Evolutionary conservation across 2,113 vertebrate species (phyloP).

Genomic region (Gymnarchus niloticus): DNA sequence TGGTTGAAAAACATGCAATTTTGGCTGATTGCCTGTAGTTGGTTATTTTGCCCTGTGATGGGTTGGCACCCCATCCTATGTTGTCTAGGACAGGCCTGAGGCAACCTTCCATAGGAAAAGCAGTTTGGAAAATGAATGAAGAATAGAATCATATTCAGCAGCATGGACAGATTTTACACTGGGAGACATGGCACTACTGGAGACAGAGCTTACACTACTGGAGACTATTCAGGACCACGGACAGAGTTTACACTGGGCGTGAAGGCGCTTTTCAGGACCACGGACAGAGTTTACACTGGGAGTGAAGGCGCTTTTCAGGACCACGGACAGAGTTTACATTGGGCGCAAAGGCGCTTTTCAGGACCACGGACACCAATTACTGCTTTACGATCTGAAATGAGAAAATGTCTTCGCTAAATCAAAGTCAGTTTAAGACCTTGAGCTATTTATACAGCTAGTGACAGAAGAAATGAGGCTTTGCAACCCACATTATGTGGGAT

Average conservation of each 20-base stretch:
- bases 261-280: not conserved
- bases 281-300: not conserved
- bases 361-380: not conserved
- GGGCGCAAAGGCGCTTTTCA: not conserved
- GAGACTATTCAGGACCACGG: not conserved
- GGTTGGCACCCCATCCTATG: too few relatives aligned
- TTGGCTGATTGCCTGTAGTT: too few relatives aligned
- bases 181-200: not conserved
- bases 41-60: too few relatives aligned
- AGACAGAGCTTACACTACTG: not conserved
- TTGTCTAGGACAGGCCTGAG: too few relatives aligned
- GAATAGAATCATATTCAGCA: not conserved
- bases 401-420: not conserved
- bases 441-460: not conserved
- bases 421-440: not conserved
- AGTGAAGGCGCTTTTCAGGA: not conserved
- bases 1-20: too few relatives aligned
- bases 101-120: too few relatives aligned
- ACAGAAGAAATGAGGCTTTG: not conserved
- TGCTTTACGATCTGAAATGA: not conserved
- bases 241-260: not conserved
- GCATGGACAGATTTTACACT: not conserved
- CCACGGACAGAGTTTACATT: not conserved
- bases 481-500: not conserved
- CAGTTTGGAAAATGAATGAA: too few relatives aligned